Evolutionary conservation across 2,888 invertebrate species (phyloP), one percentile per base, ranked within the genome.

Genomic region (Chelonus formosanus): DNA sequence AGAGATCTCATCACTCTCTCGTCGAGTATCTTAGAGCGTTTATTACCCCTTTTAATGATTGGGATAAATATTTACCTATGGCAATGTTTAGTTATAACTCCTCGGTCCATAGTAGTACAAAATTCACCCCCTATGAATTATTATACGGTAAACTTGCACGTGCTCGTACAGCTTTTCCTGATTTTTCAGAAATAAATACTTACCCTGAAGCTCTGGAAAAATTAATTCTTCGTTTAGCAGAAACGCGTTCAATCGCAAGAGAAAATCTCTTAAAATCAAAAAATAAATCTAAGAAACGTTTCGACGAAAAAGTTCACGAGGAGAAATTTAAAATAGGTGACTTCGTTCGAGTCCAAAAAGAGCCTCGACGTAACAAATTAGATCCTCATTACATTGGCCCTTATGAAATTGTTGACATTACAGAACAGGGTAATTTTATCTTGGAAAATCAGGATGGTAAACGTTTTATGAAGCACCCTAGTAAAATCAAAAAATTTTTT

Each of bases 101-200:
- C 2, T 54, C 60, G 4, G 47, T 45, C 3, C 64, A 69, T 52
- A 40, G 43, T 10, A 43, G 58, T 1, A 69, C 69, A 3, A 56
- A 56, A 4, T 68, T 66, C 20, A n/a, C 66, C 4, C 68, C 68
- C 0, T 63, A 48, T 40, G 68, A 68, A 63, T 45, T 68, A 35
- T 3, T 68, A 3, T 68, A 56, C 10, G 67, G 67, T 1, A 58
- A 44, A 36, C 34, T 36, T 4, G 63, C 63, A 3, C 48, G 63
- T 6, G 7, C 62, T n/a, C 67, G 63, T 20, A 10, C 40, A 3
- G 3, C 45, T 4, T 35, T 59, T 10, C 59, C 55, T 3, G 55
- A 55, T 3, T 10, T 6, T 35, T 10, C 35, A 2, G 4, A 40
- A 36, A 10, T 36, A 5, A 10, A 55, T 5, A 55, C 40, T 1